Conservation (phyloP, 1,140 invertebrate species). For the Aphelenchoides avenae region DNA sequence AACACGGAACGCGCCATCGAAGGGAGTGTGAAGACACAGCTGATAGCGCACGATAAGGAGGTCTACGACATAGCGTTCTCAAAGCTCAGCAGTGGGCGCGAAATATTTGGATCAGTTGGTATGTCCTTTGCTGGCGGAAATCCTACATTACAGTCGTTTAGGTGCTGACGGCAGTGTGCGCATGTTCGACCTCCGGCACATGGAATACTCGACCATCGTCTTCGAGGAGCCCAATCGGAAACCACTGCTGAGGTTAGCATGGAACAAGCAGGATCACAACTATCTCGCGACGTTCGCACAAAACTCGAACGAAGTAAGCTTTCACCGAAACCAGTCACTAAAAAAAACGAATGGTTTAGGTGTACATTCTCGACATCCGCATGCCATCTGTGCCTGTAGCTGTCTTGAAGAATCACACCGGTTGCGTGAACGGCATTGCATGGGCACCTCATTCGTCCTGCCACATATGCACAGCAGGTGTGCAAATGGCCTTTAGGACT, state of each 20-base stretch:
- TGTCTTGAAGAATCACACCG: conserved; percentile 90
- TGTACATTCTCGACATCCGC: conserved; percentile 94
- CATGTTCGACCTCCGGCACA: conserved; percentile 78
- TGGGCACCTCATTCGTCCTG: conserved; percentile 96
- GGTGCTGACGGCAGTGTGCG: conserved; percentile 94
- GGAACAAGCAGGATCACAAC: conserved; percentile 85
- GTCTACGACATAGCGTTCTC: conserved; percentile 99
- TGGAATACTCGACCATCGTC: conserved; percentile 64
- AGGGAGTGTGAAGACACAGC: conserved; percentile 95
- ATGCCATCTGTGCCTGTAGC: conserved; percentile 97
- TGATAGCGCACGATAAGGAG: conserved; percentile 99
- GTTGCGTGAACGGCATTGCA: conserved; percentile 96
- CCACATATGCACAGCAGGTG: conserved; percentile 53
- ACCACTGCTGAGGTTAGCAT: conserved; percentile 73
- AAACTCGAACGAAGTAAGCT: conserved; percentile 87
- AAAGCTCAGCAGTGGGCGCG: conserved; percentile 89
- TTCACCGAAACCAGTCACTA: neutral
- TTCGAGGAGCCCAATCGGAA: conserved; percentile 95
- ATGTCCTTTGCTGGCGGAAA: too few species aligned
- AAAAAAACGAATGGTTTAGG: conserved; percentile 63
- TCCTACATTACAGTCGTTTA: too few species aligned
- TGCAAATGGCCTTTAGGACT: too few species aligned
- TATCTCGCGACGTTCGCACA: conserved; percentile 96
- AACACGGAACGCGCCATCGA: conserved; percentile 70
- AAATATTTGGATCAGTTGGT: conserved; percentile 78